A percentile compares a stretch with the other conserved stretches of the same genome.
These are phyloP conservation scores for Cavia porcellus DNA, from an alignment of 2,113 vertebrate genomes.

Conservation along the genomic window DNA sequence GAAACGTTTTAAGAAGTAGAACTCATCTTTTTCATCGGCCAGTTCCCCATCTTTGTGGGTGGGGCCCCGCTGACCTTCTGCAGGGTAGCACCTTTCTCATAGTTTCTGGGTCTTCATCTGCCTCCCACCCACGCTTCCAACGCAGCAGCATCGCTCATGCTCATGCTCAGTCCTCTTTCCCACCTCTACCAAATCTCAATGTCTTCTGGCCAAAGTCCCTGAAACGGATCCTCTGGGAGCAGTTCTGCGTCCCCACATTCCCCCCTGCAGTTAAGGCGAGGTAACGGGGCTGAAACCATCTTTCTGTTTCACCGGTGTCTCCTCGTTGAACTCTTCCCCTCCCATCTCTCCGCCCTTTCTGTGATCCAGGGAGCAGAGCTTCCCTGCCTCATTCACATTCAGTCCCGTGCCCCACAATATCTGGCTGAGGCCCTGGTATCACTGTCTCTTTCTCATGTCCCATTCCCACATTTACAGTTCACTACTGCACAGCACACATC, in stretches of 20 bases:
- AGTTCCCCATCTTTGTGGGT: background rate
- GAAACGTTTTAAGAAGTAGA: background rate
- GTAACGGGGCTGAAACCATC: slow-evolving; percentile 40
- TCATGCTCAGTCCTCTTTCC: background rate
- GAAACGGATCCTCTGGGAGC: background rate
- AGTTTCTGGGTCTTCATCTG: slow-evolving; percentile 21
- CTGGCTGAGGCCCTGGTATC: background rate
- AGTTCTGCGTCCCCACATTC: background rate
- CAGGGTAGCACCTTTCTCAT: background rate
- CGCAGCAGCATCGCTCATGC: background rate
- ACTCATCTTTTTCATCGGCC: background rate
- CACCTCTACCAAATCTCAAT: slow-evolving; percentile 1
- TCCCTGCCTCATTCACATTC: background rate
- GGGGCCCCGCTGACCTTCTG: background rate
- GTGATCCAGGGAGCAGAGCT: background rate
- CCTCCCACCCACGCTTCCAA: slow-evolving; percentile 2
- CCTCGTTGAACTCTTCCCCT: slow-evolving; percentile 37
- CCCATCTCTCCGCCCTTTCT: background rate
- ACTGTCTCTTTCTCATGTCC: background rate
- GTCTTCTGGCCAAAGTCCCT: slow-evolving; percentile 4
- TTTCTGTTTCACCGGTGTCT: slow-evolving; percentile 50
- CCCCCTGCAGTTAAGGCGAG: slow-evolving; percentile 58
- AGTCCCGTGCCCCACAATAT: background rate
- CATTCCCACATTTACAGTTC: background rate
- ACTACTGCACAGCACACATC: background rate